These are phyloP conservation scores for Colaptes auratus DNA, from an alignment of 2,113 vertebrate genomes.

Conservation along the genomic window DNA sequence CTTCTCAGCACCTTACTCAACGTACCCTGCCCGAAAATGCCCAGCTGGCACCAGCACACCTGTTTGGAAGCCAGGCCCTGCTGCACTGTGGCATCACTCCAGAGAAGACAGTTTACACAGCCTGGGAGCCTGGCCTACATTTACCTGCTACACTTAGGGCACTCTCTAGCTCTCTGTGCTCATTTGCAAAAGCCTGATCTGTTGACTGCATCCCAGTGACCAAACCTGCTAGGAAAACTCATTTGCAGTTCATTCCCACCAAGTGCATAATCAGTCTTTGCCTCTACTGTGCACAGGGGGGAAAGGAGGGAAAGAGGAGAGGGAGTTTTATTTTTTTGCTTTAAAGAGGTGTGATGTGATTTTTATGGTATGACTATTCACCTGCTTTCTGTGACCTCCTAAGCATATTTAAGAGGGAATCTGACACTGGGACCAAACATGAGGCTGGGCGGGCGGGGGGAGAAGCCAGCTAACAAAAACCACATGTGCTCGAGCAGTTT, in stretches of 20 bases:
- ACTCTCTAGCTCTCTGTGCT: neutral
- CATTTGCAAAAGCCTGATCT: neutral
- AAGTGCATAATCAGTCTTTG: conserved; percentile 13
- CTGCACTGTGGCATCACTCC: neutral
- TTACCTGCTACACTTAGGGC: neutral
- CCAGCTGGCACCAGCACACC: neutral
- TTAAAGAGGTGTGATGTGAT: conserved; percentile 71
- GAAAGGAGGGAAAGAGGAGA: neutral
- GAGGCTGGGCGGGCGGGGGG: neutral
- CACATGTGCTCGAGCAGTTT: conserved; percentile 59
- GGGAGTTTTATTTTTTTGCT: neutral
- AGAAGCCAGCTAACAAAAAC: conserved; percentile 63
- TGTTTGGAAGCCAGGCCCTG: neutral
- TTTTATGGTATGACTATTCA: conserved; percentile 69
- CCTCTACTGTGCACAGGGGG: neutral
- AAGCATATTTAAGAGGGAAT: conserved; percentile 49
- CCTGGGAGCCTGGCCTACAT: conserved; percentile 1
- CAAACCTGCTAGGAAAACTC: neutral
- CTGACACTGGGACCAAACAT: conserved; percentile 41
- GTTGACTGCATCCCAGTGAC: neutral
- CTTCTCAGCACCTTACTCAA: conserved; percentile 52
- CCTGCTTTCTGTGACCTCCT: conserved; percentile 62
- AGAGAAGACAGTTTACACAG: neutral
- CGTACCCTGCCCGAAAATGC: neutral
- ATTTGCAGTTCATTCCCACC: conserved; percentile 1